These are phyloP conservation scores for Danio kyathit DNA, from an alignment of 2,797 vertebrate genomes.

Conservation along the genomic window DNA sequence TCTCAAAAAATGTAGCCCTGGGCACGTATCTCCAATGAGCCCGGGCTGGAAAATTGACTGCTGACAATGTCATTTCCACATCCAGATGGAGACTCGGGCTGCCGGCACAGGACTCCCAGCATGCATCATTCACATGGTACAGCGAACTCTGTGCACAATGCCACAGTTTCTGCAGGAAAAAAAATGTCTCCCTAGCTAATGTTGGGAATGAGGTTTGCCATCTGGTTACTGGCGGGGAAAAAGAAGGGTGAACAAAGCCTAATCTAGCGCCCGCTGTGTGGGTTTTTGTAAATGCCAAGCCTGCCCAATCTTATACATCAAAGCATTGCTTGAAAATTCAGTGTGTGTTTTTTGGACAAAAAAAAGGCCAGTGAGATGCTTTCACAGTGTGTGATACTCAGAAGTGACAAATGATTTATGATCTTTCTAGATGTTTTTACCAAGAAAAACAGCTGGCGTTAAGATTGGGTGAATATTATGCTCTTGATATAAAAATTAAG, in stretches of 20 bases:
- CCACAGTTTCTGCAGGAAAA: constrained; percentile 38
- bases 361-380: constrained; percentile 1
- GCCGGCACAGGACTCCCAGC: constrained; percentile 56
- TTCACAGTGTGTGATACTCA: neutral
- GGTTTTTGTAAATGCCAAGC: constrained; percentile 43
- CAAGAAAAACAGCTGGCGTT: neutral
- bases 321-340: neutral
- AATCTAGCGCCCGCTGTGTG: constrained; percentile 51
- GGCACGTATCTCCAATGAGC: too few relatives aligned
- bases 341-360: neutral
- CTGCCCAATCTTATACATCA: neutral
- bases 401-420: neutral
- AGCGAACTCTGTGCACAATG: constrained; percentile 39
- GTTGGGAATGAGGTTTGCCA: constrained; percentile 57
- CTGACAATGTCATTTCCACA: constrained; percentile 26
- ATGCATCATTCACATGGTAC: constrained; percentile 56
- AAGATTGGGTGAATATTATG: neutral
- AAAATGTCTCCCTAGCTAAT: constrained; percentile 43
- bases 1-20: too few relatives aligned
- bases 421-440: neutral
- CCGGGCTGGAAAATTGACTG: neutral
- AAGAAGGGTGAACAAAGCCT: constrained; percentile 56
- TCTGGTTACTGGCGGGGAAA: constrained; percentile 51
- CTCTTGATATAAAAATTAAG: neutral
- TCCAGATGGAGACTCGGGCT: constrained; percentile 57